Percentiles rank a stretch among this genome's conserved stretches.
These are phyloP conservation scores for Chironomus riparius DNA, from an alignment of 2,888 invertebrate genomes.

Conservation along the genomic window DNA sequence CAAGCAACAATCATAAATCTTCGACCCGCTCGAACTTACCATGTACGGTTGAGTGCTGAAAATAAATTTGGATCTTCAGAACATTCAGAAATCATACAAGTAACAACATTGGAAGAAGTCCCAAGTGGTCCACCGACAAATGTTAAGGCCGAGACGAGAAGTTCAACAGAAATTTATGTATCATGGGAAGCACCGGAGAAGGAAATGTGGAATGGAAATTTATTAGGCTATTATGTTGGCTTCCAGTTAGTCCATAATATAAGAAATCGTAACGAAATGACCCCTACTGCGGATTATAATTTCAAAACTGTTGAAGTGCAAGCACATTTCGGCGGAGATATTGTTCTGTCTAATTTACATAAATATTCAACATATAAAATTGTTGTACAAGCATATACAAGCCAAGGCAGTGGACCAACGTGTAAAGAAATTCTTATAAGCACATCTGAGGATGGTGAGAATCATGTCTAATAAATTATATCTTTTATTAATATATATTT, in stretches of 20 bases:
- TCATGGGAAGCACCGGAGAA: conserved; percentile 81
- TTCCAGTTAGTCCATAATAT: conserved; percentile 50
- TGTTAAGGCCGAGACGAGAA: conserved; percentile 72
- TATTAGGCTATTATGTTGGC: conserved; percentile 79
- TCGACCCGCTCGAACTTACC: conserved; percentile 78
- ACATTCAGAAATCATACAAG: conserved; percentile 75
- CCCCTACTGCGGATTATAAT: conserved; percentile 52
- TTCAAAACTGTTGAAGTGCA: conserved; percentile 69
- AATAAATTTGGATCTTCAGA: conserved; percentile 82
- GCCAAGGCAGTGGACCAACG: conserved; percentile 75
- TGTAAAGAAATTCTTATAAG: conserved; percentile 69
- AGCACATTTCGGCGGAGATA: conserved; percentile 61
- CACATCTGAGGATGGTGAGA: conserved; percentile 73
- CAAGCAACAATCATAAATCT: conserved; percentile 71
- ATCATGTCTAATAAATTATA: not conserved
- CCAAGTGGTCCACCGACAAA: conserved; percentile 76
- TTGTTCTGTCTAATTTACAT: conserved; percentile 58
- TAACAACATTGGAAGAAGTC: conserved; percentile 77
- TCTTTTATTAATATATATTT: not conserved
- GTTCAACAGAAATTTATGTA: conserved; percentile 74
- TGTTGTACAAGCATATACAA: conserved; percentile 79
- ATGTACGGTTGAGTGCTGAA: conserved; percentile 79
- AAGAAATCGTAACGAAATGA: conserved; percentile 41
- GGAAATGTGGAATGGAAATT: conserved; percentile 79
- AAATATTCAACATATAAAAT: conserved; percentile 74